A percentile compares a stretch with the other conserved stretches of the same genome.
These are phyloP conservation scores for Drosophila bipectinata DNA, from an alignment of 1,140 invertebrate genomes.

Conservation along the genomic window DNA sequence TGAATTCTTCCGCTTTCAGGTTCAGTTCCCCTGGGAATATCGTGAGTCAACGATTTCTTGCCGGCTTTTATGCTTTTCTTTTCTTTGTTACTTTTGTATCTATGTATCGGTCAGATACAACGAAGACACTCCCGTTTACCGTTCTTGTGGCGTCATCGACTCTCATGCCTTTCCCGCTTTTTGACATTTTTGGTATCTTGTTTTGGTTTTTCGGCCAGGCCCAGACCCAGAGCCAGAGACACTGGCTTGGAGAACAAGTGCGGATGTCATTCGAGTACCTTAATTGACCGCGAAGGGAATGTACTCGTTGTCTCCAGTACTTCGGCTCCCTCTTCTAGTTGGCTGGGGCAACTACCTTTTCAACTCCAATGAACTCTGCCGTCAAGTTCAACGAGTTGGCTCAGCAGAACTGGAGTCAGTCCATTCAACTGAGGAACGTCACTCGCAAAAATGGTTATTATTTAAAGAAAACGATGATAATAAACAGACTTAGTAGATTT, in stretches of 20 bases:
- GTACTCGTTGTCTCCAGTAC: constrained; percentile 17
- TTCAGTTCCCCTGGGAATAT: constrained; percentile 57
- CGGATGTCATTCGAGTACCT: constrained; percentile 50
- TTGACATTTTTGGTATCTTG: constrained; percentile 65
- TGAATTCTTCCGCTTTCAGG: constrained; percentile 46
- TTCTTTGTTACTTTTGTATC: constrained; percentile 6
- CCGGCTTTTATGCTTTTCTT: constrained; percentile 42
- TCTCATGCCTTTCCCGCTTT: constrained; percentile 1
- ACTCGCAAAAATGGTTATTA: constrained; percentile 4
- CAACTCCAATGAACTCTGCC: constrained; percentile 66
- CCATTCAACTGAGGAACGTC: constrained; percentile 61
- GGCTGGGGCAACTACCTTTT: constrained; percentile 7
- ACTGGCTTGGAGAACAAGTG: constrained; percentile 32
- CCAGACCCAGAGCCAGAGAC: neutral
- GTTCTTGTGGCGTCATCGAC: constrained; percentile 43
- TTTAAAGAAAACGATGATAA: neutral
- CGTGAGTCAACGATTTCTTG: constrained; percentile 65
- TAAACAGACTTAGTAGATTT: too few relatives aligned
- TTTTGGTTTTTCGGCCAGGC: constrained; percentile 35
- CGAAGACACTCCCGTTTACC: constrained; percentile 42
- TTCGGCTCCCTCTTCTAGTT: neutral
- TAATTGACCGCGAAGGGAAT: constrained; percentile 66
- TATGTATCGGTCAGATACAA: constrained; percentile 8
- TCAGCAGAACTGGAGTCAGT: constrained; percentile 48
- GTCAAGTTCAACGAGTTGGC: constrained; percentile 67